Evolutionary conservation across 2,113 vertebrate species (phyloP), one percentile per base, ranked within the genome.

Genomic region (Todiramphus saurophagus): DNA sequence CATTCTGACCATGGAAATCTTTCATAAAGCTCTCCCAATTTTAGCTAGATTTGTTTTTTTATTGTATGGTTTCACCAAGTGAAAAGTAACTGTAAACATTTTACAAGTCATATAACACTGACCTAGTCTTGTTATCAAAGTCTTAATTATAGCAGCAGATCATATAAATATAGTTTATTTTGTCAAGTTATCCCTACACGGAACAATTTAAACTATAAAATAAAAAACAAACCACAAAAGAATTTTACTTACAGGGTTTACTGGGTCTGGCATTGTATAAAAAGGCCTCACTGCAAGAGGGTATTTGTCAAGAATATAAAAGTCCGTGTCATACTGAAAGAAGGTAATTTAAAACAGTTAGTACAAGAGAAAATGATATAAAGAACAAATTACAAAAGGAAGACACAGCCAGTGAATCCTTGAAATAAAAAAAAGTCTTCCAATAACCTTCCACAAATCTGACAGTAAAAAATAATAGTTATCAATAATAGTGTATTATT

Each of bases 251-350:
- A 99, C 99, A 41, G 98, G 97, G 94, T 99, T 98, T 96, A 80
- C 98, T 90, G 99, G 99, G 91, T 99, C 99, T 62, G 99, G 99
- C 99, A 99, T 99, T 27, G 99, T 99, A 98, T 99, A 99, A 98
- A 99, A 99, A 55, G 99, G 99, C 96, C 99, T 98, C 92, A 99
- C 99, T 92, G 99, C 99, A 98, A 99, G 98, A 7, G 99, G 99
- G 43, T 99, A 99, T 95, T 99, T 99, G 96, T 99, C 99, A 98
- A 99, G 99, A 95, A 99, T 98, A 70, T 99, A 99, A 98, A 99
- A 99, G 97, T 99, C 99, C 5, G 99, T 99, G 90, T 99, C 99
- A 24, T 99, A 99, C 99, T 99, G 96, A 95, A 70, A 93, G 87
- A 87, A 97, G 62, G 41, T 30, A 79, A 90, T 94, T 95, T 56